Conservation (phyloP, 2,888 invertebrate species). For the Protonemura montana region DNA sequence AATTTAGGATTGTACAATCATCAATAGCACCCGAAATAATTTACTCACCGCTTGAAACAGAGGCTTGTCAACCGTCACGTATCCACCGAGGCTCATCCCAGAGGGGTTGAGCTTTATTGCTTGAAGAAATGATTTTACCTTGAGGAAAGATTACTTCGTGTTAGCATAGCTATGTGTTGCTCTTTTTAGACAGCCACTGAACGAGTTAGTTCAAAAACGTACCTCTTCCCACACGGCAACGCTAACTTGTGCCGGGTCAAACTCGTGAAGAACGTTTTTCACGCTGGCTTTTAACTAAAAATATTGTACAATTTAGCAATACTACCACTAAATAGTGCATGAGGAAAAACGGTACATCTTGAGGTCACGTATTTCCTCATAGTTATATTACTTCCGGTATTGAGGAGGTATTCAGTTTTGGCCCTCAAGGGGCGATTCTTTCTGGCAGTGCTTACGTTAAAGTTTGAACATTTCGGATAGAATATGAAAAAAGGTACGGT, state of each 20-base stretch:
- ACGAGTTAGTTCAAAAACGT: not conserved
- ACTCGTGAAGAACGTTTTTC: not conserved
- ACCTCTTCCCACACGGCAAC: not conserved
- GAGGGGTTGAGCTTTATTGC: not conserved
- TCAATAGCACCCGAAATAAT: not conserved
- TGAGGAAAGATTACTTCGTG: not conserved
- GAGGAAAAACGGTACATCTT: not conserved
- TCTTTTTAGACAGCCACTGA: too few species aligned
- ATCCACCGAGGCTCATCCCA: not conserved
- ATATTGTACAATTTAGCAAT: not conserved
- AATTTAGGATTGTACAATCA: not conserved
- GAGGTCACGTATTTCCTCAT: not conserved
- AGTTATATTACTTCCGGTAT: not conserved
- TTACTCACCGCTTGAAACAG: constrained; percentile 20
- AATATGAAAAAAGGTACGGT: too few species aligned
- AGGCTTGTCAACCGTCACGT: constrained; percentile 8
- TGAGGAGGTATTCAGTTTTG: not conserved
- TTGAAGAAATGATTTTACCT: constrained; percentile 23
- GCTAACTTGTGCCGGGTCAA: not conserved
- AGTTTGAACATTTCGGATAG: too few species aligned
- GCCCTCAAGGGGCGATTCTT: too few species aligned
- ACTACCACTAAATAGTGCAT: too few species aligned
- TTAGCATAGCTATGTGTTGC: too few species aligned
- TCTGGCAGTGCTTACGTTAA: too few species aligned
- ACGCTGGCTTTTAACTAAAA: not conserved